Conservation (phyloP, 2,113 vertebrate species). For the Dendropsophus ebraccatus region DNA sequence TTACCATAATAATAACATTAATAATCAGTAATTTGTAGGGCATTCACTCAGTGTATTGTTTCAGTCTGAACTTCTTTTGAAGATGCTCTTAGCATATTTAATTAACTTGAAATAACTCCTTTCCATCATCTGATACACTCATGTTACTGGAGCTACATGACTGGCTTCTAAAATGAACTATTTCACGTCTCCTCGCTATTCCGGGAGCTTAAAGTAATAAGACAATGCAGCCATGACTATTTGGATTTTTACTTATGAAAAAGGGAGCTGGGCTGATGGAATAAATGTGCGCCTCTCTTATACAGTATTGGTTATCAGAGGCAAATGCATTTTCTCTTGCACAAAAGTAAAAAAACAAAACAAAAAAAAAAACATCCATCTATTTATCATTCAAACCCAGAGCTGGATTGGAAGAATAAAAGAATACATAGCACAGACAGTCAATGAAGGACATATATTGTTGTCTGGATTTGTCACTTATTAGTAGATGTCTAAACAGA, state of each 20-base stretch:
- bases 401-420: no score
- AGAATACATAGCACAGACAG: no score
- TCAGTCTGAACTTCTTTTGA: conserved; percentile 22
- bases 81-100: conserved; percentile 52
- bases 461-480: no score
- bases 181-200: conserved; percentile 13
- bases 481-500: no score
- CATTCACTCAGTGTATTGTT: conserved; percentile 49
- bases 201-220: conserved; percentile 1
- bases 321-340: no score
- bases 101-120: conserved; percentile 43
- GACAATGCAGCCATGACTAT: conserved; percentile 24
- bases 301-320: not conserved
- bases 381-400: no score
- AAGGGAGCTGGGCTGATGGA: conserved; percentile 21
- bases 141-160: conserved; percentile 35
- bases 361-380: no score
- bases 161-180: conserved; percentile 23
- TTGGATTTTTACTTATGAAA: not conserved
- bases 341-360: no score
- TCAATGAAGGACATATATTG: no score
- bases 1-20: conserved; percentile 59
- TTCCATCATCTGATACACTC: conserved; percentile 37
- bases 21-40: conserved; percentile 53
- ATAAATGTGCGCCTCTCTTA: not conserved